Evolutionary conservation across 2,113 vertebrate species (phyloP), one percentile per base, ranked within the genome.

Genomic region (Sturnus vulgaris): DNA sequence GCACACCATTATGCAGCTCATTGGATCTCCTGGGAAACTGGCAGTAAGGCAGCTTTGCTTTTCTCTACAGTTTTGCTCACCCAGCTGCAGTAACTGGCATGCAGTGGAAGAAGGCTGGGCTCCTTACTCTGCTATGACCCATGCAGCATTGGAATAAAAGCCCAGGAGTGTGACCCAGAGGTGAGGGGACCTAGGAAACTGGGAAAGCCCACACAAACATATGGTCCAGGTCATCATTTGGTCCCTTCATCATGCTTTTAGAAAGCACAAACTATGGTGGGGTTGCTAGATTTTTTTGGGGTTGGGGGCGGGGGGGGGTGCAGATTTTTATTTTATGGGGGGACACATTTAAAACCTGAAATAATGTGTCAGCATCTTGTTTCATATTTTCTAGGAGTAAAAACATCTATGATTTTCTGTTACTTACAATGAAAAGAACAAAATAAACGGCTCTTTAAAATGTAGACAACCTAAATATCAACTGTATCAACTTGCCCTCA

Each of bases 221-320:
- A 23, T 57, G 9, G 21, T 42, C 9, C 17, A 30, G 10, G 14
- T 78, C 31, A n/a, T 31, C 5, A 13, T 44, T 50, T 75, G 10
- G 3, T 39, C 22, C 13, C 11, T 76, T 40, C 31, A 28, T 30
- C 19, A 71, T 33, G 9, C 20, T 78, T 78, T 87, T 65, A 85
- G 24, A 63, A 3, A 63, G 12, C 10, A 84, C 9, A 46, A 37
- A 10, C 14, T 56, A 13, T 5, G 6, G 20, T 9, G 22, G 7
- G 17, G 25, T 80, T 80, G 23, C 22, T 70, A 37, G 3, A 3
- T 6, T 40, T 24, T 28, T 49, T 63, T n/a, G 20, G 2, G 2
- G 4, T 10, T 3, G 17, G 4, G 27, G 7, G n/a, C n/a, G n/a
- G 11, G 2, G 4, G 7, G 6, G 24, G 12, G 18, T 19, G 5